Conservation (phyloP, 1,140 invertebrate genomes). For the Idris sp. region DNA sequence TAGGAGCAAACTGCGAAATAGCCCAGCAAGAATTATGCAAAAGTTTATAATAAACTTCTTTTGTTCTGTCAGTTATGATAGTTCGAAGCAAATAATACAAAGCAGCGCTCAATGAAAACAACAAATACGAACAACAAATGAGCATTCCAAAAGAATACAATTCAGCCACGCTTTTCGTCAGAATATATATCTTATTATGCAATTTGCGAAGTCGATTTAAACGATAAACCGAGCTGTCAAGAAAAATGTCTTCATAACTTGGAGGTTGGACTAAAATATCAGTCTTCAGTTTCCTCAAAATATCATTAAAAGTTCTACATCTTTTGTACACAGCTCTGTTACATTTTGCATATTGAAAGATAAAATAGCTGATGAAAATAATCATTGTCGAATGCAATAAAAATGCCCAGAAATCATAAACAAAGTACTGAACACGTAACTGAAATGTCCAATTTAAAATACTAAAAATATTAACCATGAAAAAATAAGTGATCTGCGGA, state of each 20-base stretch:
- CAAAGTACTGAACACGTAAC: background rate
- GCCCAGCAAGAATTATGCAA: conserved; percentile 19
- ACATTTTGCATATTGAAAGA: conserved; percentile 24
- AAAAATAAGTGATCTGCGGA: background rate
- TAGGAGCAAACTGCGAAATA: conserved; percentile 15
- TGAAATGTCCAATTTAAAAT: conserved; percentile 13
- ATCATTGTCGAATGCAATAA: conserved; percentile 14
- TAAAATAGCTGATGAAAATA: conserved; percentile 15
- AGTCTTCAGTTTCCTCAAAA: background rate
- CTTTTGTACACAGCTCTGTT: background rate
- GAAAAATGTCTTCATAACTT: too few species aligned
- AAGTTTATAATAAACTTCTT: background rate
- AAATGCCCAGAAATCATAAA: conserved; percentile 4
- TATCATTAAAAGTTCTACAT: conserved; percentile 6
- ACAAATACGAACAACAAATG: conserved; percentile 20
- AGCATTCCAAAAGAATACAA: conserved; percentile 38
- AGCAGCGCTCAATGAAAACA: conserved; percentile 23
- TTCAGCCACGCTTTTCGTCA: conserved; percentile 4
- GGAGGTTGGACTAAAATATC: too few species aligned
- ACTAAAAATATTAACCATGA: background rate
- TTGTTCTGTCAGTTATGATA: background rate
- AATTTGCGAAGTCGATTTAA: conserved; percentile 19
- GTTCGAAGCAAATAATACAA: conserved; percentile 18
- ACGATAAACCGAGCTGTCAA: conserved; percentile 20
- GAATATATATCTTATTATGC: conserved; percentile 16